Base-by-base conservation (phyloP, 2,113 vertebrate species). In the Hemiscyllium ocellatum region DNA sequence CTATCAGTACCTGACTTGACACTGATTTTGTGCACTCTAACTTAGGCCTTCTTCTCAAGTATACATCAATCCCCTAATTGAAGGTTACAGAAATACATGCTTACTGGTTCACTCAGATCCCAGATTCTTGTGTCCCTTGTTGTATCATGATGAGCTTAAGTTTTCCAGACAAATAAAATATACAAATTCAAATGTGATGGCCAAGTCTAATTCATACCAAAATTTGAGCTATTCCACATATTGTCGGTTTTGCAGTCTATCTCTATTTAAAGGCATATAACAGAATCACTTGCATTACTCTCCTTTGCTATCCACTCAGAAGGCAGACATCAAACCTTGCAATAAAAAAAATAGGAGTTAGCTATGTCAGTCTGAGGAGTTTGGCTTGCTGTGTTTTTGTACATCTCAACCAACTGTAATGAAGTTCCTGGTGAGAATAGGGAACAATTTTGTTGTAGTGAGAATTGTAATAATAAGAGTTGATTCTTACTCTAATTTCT, bases 401-500 rank as follows among this genome's bases (percentile, higher is more conserved):
- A 65, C 29, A 56, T 89, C 86, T 89, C 50, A 4, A 89, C 50
- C 50, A 4, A 42, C 37, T 56, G 29, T 33, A 89, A 89, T 56
- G 24, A 33, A 83, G 85, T 86, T 89, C 86, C 47, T 89, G 50
- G 86, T 89, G 86, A 29, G 87, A 65, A 61, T 52, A 65, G 29
- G 87, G 29, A 90, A 6, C 87, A 61, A 5, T 26, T 65, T 90
- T 90, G 52, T 65, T 90, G 61, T 68, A 66, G 37, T 66, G 61
- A 93, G 89, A 93, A 65, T 93, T 68, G 89, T 65, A 66, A 93
- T 66, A 66, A 93, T 33, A 68, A 68, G 61, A 66, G 65, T 37
- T 93, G 61, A 93, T 15, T 42, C 61, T 61, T 91, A 91, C 56
- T 91, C 87, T 91, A 65, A 65, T n/a, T 91, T 91, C 56, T 93